These are phyloP conservation scores for Sinocyclocheilus anshuiensis DNA, from an alignment of 2,113 vertebrate genomes.

Conservation along the genomic window DNA sequence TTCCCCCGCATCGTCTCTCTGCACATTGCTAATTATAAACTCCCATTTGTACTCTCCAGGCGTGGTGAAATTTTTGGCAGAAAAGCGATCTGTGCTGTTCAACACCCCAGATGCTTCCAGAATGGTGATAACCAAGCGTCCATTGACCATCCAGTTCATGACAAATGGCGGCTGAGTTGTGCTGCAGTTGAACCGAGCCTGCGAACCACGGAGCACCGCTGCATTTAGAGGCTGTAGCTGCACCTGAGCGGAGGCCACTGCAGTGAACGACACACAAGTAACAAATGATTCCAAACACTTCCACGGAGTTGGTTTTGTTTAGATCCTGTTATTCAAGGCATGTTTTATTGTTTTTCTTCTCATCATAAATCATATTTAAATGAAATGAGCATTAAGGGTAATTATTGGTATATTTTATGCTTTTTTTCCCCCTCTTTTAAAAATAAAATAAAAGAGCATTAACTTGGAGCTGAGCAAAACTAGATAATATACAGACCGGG, in stretches of 20 bases:
- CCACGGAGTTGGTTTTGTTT: not conserved
- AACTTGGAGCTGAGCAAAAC: not conserved
- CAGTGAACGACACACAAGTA: not conserved
- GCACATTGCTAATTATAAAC: constrained; percentile 63
- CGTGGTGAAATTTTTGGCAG: constrained; percentile 53
- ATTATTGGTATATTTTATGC: not conserved
- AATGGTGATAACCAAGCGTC: constrained; percentile 47
- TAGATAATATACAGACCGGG: not conserved
- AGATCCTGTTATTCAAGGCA: not conserved
- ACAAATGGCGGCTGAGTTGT: not conserved
- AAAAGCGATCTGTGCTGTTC: not conserved
- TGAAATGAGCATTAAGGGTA: not conserved
- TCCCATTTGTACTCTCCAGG: constrained; percentile 53
- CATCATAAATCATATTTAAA: not conserved
- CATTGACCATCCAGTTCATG: constrained; percentile 61
- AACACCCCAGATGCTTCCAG: fast-evolving
- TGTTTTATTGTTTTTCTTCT: not conserved
- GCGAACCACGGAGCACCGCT: constrained; percentile 55
- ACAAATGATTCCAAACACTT: not conserved
- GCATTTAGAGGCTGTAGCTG: constrained; percentile 59
- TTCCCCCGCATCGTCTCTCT: not conserved
- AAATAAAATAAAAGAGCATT: not conserved
- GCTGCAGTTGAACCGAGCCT: constrained; percentile 64
- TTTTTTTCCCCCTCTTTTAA: not conserved
- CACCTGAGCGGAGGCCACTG: constrained; percentile 51